phyloP scores from a whole-genome alignment of 2,888 invertebrate genomes.

The Arenicola marina region DNA sequence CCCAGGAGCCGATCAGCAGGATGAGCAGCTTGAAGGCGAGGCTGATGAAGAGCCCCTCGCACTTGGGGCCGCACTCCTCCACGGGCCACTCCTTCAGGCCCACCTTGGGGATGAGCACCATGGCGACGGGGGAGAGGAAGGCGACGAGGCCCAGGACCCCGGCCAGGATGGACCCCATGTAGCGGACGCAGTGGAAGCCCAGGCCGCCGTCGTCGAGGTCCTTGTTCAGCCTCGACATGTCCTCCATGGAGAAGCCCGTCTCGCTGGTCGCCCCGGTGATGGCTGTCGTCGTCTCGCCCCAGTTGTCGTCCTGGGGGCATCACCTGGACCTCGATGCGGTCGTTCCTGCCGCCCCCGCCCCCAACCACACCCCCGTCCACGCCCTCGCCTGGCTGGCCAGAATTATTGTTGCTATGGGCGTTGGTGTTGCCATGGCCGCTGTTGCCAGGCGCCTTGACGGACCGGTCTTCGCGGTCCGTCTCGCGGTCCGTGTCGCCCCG shows the following conservation, averaged over 20 bases:
- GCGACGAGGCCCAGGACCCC: conserved; percentile 80
- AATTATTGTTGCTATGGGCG: too few species aligned
- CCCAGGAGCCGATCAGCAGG: conserved; percentile 89
- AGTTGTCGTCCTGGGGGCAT: conserved; percentile 95
- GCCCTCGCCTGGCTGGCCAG: too few species aligned
- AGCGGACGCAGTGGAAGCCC: conserved; percentile 63
- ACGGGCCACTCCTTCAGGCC: conserved; percentile 65
- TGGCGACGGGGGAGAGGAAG: conserved; percentile 88
- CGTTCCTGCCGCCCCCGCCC: conserved; percentile 29
- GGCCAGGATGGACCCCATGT: conserved; percentile 80
- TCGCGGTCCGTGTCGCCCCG: too few species aligned
- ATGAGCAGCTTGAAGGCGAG: conserved; percentile 89
- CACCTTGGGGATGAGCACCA: conserved; percentile 92
- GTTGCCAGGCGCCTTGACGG: too few species aligned
- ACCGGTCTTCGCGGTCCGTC: too few species aligned
- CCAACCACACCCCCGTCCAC: not conserved
- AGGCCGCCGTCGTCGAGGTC: conserved; percentile 49
- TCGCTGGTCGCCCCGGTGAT: conserved; percentile 96
- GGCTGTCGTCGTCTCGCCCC: conserved; percentile 97
- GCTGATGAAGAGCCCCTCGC: conserved; percentile 86
- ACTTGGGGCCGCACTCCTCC: conserved; percentile 41
- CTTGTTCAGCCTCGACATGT: conserved; percentile 63
- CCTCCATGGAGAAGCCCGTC: conserved; percentile 91
- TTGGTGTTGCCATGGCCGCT: too few species aligned
- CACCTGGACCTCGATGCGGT: conserved; percentile 84